A percentile compares a stretch with the other conserved stretches of the same genome.
These are phyloP conservation scores for Gallinago paraguaiae DNA, from an alignment of 2,113 vertebrate species.

Conservation along the genomic window DNA sequence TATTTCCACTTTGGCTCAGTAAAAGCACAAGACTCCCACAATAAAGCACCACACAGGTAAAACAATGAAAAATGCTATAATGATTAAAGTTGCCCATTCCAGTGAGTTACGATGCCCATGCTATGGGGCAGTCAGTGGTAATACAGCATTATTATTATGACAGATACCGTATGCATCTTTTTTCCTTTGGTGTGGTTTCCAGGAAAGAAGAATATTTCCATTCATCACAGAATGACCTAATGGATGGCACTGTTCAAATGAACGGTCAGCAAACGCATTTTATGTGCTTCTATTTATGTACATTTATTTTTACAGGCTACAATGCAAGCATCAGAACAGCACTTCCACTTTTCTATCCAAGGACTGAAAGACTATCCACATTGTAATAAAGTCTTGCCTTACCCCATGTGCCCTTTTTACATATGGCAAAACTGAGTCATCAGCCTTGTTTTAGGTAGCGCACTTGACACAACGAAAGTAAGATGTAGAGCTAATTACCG, in stretches of 20 bases:
- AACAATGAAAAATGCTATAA: not conserved
- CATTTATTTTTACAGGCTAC: slow-evolving; percentile 44
- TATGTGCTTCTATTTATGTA: not conserved
- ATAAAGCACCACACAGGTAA: not conserved
- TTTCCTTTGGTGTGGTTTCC: not conserved
- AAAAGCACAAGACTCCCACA: not conserved
- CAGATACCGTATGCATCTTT: not conserved
- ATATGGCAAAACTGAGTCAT: slow-evolving; percentile 43
- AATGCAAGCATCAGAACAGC: slow-evolving; percentile 14
- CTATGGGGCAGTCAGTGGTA: not conserved
- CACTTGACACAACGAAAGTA: not conserved
- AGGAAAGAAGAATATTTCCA: slow-evolving; percentile 30
- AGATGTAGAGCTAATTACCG: not conserved
- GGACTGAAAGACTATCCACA: not conserved
- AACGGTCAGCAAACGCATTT: slow-evolving; percentile 36
- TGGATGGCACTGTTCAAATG: not conserved
- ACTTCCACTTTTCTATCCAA: slow-evolving; percentile 16
- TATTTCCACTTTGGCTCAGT: not conserved
- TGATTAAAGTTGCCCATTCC: not conserved
- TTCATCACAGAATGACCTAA: slow-evolving; percentile 11
- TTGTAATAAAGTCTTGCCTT: not conserved
- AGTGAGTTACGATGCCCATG: not conserved
- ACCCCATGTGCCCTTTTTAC: not conserved
- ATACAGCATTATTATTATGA: not conserved
- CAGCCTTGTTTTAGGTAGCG: not conserved